Percentiles rank a stretch among this genome's conserved stretches.
phyloP scores from a whole-genome alignment of 2,888 invertebrate genomes.

The Gortyna flavago region DNA sequence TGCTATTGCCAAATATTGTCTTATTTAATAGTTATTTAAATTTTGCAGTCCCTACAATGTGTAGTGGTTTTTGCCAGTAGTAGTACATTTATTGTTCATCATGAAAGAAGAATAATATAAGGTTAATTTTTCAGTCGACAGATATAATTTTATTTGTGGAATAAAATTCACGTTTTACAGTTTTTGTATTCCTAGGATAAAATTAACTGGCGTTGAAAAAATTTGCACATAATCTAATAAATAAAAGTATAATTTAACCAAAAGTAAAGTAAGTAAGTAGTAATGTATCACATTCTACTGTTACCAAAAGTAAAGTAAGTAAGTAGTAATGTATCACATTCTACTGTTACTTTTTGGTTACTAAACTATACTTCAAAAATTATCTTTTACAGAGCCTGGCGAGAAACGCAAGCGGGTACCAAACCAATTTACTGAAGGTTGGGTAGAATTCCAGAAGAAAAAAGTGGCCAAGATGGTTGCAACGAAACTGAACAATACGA shows the following conservation, averaged over 20 bases:
- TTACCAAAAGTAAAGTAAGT: no score
- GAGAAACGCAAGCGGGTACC: conserved; percentile 90
- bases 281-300: no score
- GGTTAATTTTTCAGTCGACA: no score
- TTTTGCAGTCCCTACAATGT: not conserved
- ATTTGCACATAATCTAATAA: no score
- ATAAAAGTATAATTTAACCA: no score
- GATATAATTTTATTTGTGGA: no score
- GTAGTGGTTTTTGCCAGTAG: not conserved
- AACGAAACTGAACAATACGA: conserved; percentile 94
- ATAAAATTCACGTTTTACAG: no score
- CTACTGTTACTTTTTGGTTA: not conserved
- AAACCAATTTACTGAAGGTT: conserved; percentile 96
- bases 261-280: no score
- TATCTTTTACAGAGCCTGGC: conserved; percentile 80
- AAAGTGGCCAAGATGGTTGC: conserved; percentile 97
- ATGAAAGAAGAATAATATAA: not conserved
- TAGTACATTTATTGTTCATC: not conserved
- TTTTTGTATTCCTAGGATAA: no score
- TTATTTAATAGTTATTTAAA: no score
- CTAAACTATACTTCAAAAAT: not conserved
- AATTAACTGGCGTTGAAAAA: no score
- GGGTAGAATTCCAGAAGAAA: conserved; percentile 98
- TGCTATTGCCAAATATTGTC: not conserved
- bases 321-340: not conserved